Evolutionary conservation across 2,888 invertebrate species (phyloP).

Genomic region (Diogma glabrata): DNA sequence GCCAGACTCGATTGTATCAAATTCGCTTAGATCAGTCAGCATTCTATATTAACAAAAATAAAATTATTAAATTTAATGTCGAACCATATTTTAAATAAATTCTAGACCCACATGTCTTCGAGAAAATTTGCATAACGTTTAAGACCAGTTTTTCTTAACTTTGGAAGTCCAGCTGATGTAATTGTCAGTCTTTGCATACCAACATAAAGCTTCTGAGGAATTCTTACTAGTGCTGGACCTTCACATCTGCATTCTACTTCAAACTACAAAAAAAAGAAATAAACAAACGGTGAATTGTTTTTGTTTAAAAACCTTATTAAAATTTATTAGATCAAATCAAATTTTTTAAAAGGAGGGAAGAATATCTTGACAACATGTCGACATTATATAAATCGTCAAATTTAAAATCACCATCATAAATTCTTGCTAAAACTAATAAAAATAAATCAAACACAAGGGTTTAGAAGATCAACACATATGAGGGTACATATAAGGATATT

Average conservation of each 20-base stretch:
- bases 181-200: slow-evolving; percentile 32
- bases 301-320: too few species aligned
- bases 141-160: slow-evolving; percentile 30
- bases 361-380: too few species aligned
- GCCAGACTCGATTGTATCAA: slow-evolving; percentile 31
- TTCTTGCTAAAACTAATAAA: too few species aligned
- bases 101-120: slow-evolving; percentile 30
- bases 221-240: slow-evolving; percentile 30
- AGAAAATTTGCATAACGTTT: slow-evolving; percentile 29
- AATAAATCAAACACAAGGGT: too few species aligned
- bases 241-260: slow-evolving; percentile 35
- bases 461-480: too few species aligned
- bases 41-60: slow-evolving; percentile 15
- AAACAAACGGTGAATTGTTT: neutral
- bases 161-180: slow-evolving; percentile 30
- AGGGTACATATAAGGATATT: too few species aligned
- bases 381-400: too few species aligned
- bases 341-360: too few species aligned
- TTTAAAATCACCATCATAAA: too few species aligned
- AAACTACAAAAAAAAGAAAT: slow-evolving; percentile 21
- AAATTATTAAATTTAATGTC: neutral
- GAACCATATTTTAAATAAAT: neutral
- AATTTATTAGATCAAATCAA: too few species aligned
- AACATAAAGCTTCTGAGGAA: slow-evolving; percentile 31
- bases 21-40: slow-evolving; percentile 24